These are phyloP conservation scores for Bombycilla garrulus DNA, from an alignment of 2,113 vertebrate genomes.

Conservation along the genomic window DNA sequence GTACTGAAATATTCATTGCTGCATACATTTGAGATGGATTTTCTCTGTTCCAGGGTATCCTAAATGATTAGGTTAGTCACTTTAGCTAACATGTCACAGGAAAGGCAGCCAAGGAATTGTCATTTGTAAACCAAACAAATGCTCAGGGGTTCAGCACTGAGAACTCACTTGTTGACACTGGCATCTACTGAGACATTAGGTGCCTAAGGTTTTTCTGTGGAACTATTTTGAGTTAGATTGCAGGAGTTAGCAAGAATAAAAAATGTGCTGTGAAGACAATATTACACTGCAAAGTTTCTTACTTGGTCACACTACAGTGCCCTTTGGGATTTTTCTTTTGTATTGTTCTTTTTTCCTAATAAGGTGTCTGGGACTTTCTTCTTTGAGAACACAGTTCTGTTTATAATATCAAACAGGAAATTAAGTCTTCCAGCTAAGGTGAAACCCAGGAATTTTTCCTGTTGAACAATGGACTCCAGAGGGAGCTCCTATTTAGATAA, in stretches of 20 bases:
- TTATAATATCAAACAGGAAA: constrained; percentile 30
- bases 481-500: neutral
- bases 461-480: neutral
- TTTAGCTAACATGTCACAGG: neutral
- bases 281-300: neutral
- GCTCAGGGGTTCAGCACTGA: neutral
- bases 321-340: neutral
- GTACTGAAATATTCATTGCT: neutral
- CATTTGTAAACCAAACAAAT: neutral
- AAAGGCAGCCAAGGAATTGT: neutral
- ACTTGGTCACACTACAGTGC: neutral
- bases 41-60: neutral
- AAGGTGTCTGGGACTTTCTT: neutral
- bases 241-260: neutral
- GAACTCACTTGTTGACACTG: neutral
- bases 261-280: neutral
- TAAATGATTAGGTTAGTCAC: neutral
- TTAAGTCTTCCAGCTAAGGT: neutral
- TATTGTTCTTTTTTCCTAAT: neutral
- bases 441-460: constrained; percentile 22
- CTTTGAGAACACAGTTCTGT: neutral
- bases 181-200: neutral
- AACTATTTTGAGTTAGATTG: neutral
- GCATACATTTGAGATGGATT: neutral
- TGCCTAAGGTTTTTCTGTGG: neutral